These are phyloP conservation scores for Drosophila repleta DNA, from an alignment of 1,140 invertebrate genomes.

Conservation along the genomic window DNA sequence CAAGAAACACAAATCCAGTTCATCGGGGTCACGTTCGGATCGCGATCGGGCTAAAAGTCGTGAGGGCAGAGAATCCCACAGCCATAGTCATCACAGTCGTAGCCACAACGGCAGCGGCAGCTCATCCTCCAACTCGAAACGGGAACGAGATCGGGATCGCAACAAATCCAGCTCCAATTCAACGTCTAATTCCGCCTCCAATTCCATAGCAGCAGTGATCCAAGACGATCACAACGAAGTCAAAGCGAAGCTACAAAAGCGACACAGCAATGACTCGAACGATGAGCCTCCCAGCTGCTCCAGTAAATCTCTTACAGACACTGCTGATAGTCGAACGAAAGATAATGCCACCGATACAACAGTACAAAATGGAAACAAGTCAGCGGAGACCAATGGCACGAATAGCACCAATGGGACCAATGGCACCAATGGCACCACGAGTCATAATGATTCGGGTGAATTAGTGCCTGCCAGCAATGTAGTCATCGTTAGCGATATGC, in stretches of 20 bases:
- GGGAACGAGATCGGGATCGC: conserved; percentile 50
- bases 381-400: conserved; percentile 41
- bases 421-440: conserved; percentile 24
- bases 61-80: conserved; percentile 40
- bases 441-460: conserved; percentile 1
- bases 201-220: conserved; percentile 23
- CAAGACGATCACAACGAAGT: conserved; percentile 69
- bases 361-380: conserved; percentile 44
- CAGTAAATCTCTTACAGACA: conserved; percentile 19
- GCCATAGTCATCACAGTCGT: conserved; percentile 36
- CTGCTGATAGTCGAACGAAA: conserved; percentile 4
- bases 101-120: conserved; percentile 58
- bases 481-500: conserved; percentile 64
- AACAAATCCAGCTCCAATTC: conserved; percentile 56
- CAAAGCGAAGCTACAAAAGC: conserved; percentile 59
- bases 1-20: conserved; percentile 69
- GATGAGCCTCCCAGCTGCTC: conserved; percentile 56
- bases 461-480: conserved; percentile 35
- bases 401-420: conserved; percentile 41
- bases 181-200: conserved; percentile 24
- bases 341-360: conserved; percentile 20
- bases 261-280: conserved; percentile 74
- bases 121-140: conserved; percentile 50
- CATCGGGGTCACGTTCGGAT: conserved; percentile 59
- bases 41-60: conserved; percentile 34